Percentiles rank a stretch among this genome's conserved stretches.
phyloP scores from a whole-genome alignment of 2,888 invertebrate species.

The Lasioglossum lativentre region DNA sequence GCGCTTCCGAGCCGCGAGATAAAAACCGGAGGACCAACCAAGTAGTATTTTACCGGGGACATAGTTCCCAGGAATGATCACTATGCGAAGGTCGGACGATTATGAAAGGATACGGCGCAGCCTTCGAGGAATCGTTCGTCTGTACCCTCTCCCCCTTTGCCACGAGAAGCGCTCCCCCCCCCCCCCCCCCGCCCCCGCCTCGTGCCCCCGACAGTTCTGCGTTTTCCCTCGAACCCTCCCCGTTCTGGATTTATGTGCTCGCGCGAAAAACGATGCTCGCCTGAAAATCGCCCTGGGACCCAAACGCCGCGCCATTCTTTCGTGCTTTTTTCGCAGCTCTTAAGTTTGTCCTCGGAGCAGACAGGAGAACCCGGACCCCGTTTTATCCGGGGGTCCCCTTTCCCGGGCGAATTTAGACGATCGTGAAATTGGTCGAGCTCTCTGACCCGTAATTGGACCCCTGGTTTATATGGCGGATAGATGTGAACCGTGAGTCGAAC shows the following conservation, averaged over 20 bases:
- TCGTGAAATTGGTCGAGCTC: neutral
- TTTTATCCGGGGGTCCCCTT: neutral
- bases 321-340: neutral
- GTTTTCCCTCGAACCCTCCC: slow-evolving; percentile 16
- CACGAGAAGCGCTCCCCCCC: neutral
- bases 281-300: neutral
- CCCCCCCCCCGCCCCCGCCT: neutral
- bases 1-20: slow-evolving; percentile 79
- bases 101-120: slow-evolving; percentile 73
- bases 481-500: neutral
- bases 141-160: neutral
- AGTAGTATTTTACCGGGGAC: slow-evolving; percentile 74
- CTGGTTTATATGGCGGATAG: neutral
- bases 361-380: neutral
- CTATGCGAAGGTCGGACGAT: slow-evolving; percentile 83
- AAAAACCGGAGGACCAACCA: slow-evolving; percentile 79
- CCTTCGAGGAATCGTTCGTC: slow-evolving; percentile 64
- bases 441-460: neutral
- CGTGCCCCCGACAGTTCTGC: neutral
- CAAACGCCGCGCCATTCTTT: neutral
- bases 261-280: slow-evolving; percentile 9
- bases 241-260: neutral
- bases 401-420: neutral
- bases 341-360: neutral
- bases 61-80: slow-evolving; percentile 80